Evolutionary conservation across 2,888 invertebrate genomes (phyloP).

Genomic region (Entomobrya multifasciata): DNA sequence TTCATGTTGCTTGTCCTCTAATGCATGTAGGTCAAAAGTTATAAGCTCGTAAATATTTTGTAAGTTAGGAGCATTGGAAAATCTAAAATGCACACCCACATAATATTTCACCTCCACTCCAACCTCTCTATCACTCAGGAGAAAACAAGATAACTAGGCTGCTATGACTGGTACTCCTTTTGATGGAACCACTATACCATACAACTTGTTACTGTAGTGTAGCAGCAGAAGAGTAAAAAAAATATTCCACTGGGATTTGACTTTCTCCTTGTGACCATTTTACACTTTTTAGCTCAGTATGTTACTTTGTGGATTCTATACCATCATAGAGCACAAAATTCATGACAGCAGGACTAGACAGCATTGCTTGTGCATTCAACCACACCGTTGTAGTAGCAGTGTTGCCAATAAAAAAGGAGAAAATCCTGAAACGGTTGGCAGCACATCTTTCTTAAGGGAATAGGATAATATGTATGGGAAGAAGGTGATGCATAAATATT

Average conservation of each 20-base stretch:
- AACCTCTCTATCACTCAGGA: neutral
- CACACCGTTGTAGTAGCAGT: too few relatives aligned
- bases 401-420: constrained; percentile 7
- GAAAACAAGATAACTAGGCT: neutral
- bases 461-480: constrained; percentile 10
- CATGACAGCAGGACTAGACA: neutral
- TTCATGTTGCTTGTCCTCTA: neutral
- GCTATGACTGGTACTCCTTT: neutral
- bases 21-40: constrained; percentile 70
- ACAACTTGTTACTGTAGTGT: too few relatives aligned
- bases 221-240: neutral
- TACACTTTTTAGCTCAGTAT: neutral
- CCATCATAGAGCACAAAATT: neutral
- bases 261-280: constrained; percentile 13
- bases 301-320: neutral
- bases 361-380: constrained; percentile 23
- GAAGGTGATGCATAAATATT: constrained; percentile 49
- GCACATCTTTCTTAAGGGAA: neutral
- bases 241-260: constrained; percentile 1
- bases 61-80: constrained; percentile 23
- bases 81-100: neutral
- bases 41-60: constrained; percentile 63
- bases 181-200: too few relatives aligned
- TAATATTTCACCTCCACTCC: neutral
- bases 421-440: neutral